Evolutionary conservation across 1,140 invertebrate species (phyloP), one percentile per base, ranked within the genome.

Genomic region (Brachionus angularis): DNA sequence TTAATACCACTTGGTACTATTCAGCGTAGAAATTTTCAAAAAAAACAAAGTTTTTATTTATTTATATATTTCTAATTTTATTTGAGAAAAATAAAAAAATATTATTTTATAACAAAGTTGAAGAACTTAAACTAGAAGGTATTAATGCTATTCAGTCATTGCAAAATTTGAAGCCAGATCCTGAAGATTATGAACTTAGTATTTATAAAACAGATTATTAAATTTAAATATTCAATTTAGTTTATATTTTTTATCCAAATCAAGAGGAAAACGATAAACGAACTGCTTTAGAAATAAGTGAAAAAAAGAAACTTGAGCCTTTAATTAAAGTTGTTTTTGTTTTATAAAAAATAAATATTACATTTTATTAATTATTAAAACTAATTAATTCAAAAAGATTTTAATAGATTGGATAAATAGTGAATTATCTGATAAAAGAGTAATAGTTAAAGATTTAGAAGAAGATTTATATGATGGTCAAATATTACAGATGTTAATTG

Each of bases 401-500:
- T 81, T 98, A n/a, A 89, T 95, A 73, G 92, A 96, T 74, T 98
- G 94, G 95, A 92, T 98, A 34, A 98, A 98, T 81, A 93, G 98
- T 83, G 95, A 96, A 80, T 80, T 98, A n/a, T 94, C 94, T 0
- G 85, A 89, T 74, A 91, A 98, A 75, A 85, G 96, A 76, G 98
- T 99, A 69, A 96, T 98, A 77, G 94, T 99, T 0, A 94, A 96
- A 80, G 88, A 94, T 77, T 88, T 98, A 42, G 90, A 91, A 71
- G 93, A 98, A 82, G 96, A 99, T 85, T 83, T 99, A 61, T 98
- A 96, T 81, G 96, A 98, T 86, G 96, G 96, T 8, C 96, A 98
- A 84, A 89, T 97, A 72, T 83, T 98, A 14, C 95, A 98, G 79
- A 98, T 98, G 83, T 81, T 99, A 7, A 85, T 96, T 75, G 89